Conservation (phyloP, 2,113 vertebrate genomes). For the Sprattus sprattus region DNA sequence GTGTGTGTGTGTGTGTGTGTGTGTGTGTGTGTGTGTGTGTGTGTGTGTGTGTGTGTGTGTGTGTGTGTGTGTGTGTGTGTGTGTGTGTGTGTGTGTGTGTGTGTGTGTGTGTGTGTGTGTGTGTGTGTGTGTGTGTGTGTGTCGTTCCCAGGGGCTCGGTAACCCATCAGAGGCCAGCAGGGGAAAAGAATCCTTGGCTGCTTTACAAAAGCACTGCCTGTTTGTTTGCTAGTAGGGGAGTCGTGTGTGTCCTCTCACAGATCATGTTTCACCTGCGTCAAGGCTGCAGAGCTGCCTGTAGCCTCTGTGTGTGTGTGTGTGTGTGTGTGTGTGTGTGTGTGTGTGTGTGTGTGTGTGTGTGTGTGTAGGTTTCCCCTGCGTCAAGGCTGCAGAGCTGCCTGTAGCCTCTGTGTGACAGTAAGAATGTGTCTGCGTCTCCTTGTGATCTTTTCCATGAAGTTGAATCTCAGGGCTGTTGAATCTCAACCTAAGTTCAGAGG, state of each 20-base stretch:
- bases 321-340: neutral
- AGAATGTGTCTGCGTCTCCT: neutral
- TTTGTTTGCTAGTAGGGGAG: neutral
- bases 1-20: no score
- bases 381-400: slow-evolving; percentile 9
- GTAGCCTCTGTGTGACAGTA: neutral
- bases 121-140: no score
- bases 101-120: no score
- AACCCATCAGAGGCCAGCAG: neutral
- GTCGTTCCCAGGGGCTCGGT: neutral
- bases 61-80: no score
- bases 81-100: no score
- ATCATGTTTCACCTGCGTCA: neutral
- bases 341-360: no score
- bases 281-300: slow-evolving; percentile 1
- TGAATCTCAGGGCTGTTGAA: neutral
- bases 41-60: no score
- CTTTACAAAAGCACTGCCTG: neutral
- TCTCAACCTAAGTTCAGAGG: no score
- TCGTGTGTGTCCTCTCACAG: slow-evolving; percentile 3
- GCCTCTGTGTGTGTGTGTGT: neutral
- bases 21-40: no score
- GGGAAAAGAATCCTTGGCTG: neutral
- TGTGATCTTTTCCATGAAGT: neutral
- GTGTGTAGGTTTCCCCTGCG: neutral